Evolutionary conservation across 1,140 invertebrate species (phyloP).

Genomic region (Drosophila carrolli): DNA sequence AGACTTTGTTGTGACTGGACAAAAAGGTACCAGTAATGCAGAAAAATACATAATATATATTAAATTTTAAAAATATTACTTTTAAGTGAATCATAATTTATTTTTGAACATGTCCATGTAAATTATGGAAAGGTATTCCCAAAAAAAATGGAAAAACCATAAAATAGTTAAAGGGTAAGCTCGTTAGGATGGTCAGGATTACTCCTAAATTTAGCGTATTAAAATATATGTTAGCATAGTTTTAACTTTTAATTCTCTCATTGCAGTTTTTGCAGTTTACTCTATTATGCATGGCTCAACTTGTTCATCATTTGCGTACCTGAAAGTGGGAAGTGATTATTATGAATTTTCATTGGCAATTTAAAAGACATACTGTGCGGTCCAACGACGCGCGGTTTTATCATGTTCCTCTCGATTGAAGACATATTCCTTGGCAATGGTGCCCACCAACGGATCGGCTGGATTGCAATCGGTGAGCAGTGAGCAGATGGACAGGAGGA

Average conservation of each 20-base stretch:
- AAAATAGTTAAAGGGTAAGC: too few species aligned
- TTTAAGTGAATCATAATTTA: too few species aligned
- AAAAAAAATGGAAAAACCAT: too few species aligned
- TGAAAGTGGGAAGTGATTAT: constrained; percentile 6
- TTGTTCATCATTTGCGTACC: constrained; percentile 67
- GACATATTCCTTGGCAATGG: constrained; percentile 98
- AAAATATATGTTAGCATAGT: too few species aligned
- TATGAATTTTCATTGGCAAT: fast-evolving
- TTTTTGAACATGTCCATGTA: too few species aligned
- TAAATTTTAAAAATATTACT: not conserved
- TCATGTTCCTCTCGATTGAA: constrained; percentile 99
- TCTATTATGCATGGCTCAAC: too few species aligned
- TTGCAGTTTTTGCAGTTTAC: not conserved
- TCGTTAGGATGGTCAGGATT: too few species aligned
- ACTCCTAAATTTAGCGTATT: too few species aligned
- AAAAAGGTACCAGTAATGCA: not conserved
- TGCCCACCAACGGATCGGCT: constrained; percentile 98
- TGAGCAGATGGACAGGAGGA: constrained; percentile 97
- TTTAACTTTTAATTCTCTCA: too few species aligned
- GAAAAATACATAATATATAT: too few species aligned
- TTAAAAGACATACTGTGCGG: constrained; percentile 93
- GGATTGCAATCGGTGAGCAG: constrained; percentile 98
- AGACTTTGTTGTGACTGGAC: not conserved
- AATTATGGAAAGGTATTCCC: too few species aligned
- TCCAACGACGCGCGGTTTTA: constrained; percentile 98